Evolutionary conservation across 1,140 invertebrate species (phyloP).

Genomic region (Ceratoteleas bidentatus): DNA sequence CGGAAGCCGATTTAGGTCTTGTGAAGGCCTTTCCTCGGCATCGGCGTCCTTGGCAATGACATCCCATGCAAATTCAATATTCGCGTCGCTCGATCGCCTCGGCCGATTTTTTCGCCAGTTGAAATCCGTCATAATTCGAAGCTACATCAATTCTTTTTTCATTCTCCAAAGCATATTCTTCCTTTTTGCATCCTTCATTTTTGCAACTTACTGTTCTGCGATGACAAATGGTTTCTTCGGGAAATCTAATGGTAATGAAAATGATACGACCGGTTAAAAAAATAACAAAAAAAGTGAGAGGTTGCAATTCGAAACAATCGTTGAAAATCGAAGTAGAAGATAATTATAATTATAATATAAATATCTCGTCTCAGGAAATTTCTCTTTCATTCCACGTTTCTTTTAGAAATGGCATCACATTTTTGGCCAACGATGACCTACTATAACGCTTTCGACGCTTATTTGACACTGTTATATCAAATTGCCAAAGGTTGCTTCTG

Average conservation of each 20-base stretch:
- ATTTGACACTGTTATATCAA: conserved; percentile 7
- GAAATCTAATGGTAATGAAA: too few species aligned
- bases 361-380: conserved; percentile 31
- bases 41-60: conserved; percentile 48
- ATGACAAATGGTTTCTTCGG: too few species aligned
- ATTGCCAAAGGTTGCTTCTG: conserved; percentile 19
- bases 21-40: conserved; percentile 19
- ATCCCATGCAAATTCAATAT: conserved; percentile 28
- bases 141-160: too few species aligned
- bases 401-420: conserved; percentile 34
- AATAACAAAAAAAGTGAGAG: too few species aligned
- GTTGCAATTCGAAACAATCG: too few species aligned
- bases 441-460: conserved; percentile 22
- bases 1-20: conserved; percentile 24
- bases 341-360: too few species aligned
- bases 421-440: conserved; percentile 40
- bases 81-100: background rate
- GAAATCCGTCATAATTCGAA: too few species aligned
- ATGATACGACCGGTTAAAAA: too few species aligned
- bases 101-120: background rate
- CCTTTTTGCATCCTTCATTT: too few species aligned
- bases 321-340: too few species aligned
- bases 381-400: conserved; percentile 38
- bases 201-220: too few species aligned
- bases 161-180: too few species aligned